Conservation (phyloP, 2,888 invertebrate genomes). For the Cenopis cana region DNA sequence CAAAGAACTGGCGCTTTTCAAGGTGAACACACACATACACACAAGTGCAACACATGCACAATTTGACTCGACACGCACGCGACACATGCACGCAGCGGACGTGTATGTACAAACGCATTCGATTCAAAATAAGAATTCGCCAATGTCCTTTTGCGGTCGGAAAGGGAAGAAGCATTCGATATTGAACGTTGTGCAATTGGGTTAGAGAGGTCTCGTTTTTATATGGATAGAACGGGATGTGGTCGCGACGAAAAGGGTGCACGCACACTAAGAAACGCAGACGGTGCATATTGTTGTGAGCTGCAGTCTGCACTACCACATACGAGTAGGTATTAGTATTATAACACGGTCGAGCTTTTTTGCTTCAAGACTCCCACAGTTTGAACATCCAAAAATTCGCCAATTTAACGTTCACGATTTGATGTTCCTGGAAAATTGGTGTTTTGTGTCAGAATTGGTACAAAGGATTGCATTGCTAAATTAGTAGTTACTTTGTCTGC, state of each 20-base stretch:
- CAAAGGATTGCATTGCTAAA: slow-evolving; percentile 21
- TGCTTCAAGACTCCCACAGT: not conserved
- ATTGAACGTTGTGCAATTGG: slow-evolving; percentile 49
- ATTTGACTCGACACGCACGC: slow-evolving; percentile 11
- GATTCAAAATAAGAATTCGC: slow-evolving; percentile 76
- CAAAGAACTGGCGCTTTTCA: slow-evolving; percentile 84
- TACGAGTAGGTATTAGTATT: not conserved
- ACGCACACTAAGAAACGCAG: slow-evolving; percentile 65
- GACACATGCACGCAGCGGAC: slow-evolving; percentile 48
- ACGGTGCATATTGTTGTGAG: slow-evolving; percentile 63
- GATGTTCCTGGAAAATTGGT: slow-evolving; percentile 1
- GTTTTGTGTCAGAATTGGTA: slow-evolving; percentile 10
- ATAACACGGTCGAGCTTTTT: slow-evolving; percentile 28
- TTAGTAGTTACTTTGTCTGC: slow-evolving; percentile 40
- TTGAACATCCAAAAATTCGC: slow-evolving; percentile 5
- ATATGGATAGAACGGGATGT: slow-evolving; percentile 46
- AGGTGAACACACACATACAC: slow-evolving; percentile 80
- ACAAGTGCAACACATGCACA: slow-evolving; percentile 47
- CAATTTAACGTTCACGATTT: not conserved
- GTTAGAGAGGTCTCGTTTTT: slow-evolving; percentile 45
- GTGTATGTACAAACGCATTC: slow-evolving; percentile 56
- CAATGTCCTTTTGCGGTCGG: slow-evolving; percentile 47
- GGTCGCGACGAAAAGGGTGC: slow-evolving; percentile 79
- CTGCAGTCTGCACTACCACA: slow-evolving; percentile 73
- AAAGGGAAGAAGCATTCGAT: slow-evolving; percentile 45